These are phyloP conservation scores for Galendromus occidentalis DNA, from an alignment of 1,140 invertebrate species.

Conservation along the genomic window DNA sequence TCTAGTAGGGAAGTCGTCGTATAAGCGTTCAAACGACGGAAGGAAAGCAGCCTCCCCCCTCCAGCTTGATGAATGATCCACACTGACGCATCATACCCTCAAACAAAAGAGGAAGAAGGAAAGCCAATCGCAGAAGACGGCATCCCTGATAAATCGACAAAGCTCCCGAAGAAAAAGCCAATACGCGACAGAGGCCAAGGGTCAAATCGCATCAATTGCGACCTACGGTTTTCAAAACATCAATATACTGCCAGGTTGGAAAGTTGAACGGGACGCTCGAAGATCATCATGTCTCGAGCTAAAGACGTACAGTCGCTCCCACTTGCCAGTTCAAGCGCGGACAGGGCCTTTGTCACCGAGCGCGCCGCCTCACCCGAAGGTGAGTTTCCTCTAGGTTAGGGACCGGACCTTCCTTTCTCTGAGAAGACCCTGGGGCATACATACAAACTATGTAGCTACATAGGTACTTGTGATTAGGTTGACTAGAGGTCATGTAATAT, in stretches of 20 bases:
- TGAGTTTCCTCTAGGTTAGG: no score
- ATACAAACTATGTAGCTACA: no score
- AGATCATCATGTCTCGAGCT: background rate
- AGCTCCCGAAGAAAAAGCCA: background rate
- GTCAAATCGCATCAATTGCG: background rate
- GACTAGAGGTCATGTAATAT: no score
- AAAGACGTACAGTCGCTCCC: background rate
- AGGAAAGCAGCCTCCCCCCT: background rate
- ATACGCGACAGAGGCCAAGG: background rate
- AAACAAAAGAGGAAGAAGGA: no score
- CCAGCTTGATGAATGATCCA: background rate
- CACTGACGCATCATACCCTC: background rate
- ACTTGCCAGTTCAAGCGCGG: constrained; percentile 2
- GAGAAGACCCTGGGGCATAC: no score
- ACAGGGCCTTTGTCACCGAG: constrained; percentile 7
- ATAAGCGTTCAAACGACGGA: background rate
- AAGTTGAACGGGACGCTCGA: background rate
- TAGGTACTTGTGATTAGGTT: no score
- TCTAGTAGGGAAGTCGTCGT: background rate
- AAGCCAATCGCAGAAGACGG: no score
- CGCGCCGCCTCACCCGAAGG: constrained; percentile 8
- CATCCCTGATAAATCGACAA: background rate
- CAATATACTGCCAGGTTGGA: background rate
- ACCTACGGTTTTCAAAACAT: background rate
- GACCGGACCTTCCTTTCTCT: no score